These are phyloP conservation scores for Perizoma affinitatum DNA, from an alignment of 2,888 invertebrate genomes.

Conservation along the genomic window DNA sequence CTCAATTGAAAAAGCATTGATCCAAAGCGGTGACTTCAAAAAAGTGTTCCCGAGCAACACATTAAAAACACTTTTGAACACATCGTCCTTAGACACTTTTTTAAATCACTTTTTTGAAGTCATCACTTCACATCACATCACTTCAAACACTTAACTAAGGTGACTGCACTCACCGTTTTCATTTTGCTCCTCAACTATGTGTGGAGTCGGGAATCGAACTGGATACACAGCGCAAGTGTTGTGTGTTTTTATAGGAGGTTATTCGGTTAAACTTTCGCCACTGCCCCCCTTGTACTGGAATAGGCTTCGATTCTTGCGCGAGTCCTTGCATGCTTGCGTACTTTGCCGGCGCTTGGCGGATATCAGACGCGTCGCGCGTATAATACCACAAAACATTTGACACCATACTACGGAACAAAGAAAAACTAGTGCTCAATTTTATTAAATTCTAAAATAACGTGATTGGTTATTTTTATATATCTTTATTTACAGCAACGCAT, in stretches of 20 bases:
- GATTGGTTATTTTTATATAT: too few relatives aligned
- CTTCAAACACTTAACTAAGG: constrained; percentile 40
- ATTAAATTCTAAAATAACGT: too few relatives aligned
- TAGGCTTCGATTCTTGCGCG: constrained; percentile 50
- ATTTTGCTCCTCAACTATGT: constrained; percentile 79
- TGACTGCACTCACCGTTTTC: constrained; percentile 76
- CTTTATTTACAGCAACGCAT: too few relatives aligned
- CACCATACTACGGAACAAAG: too few relatives aligned
- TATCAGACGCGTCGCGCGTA: constrained; percentile 67
- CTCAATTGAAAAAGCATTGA: constrained; percentile 20
- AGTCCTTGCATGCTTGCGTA: constrained; percentile 67
- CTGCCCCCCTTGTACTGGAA: constrained; percentile 73
- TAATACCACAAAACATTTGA: constrained; percentile 1
- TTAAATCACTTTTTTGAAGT: constrained; percentile 73
- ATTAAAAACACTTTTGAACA: constrained; percentile 33
- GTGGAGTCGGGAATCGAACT: constrained; percentile 77
- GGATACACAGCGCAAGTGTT: constrained; percentile 70
- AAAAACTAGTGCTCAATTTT: too few relatives aligned
- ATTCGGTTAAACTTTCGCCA: constrained; percentile 81
- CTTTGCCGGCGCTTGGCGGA: constrained; percentile 60
- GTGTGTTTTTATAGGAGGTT: constrained; percentile 82
- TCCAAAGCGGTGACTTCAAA: constrained; percentile 71
- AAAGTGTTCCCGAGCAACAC: constrained; percentile 61
- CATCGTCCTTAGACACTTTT: constrained; percentile 47
- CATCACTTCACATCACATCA: constrained; percentile 67